Base-by-base conservation (phyloP, 2,888 invertebrate genomes). In the Thecophora atra region DNA sequence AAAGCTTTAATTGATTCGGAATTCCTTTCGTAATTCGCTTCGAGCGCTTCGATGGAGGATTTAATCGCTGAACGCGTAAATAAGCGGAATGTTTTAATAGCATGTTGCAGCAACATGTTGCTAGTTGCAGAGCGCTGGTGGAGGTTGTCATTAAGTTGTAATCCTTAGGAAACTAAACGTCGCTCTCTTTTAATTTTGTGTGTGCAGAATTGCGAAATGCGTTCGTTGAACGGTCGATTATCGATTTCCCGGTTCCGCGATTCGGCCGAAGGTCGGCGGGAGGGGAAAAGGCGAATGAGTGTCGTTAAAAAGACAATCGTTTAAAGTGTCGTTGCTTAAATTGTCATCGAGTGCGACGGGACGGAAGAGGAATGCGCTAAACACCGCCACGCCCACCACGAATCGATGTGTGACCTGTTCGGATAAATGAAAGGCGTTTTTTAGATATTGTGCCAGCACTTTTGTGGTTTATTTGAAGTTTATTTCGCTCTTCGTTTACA, bases 401-500 rank as follows among this genome's bases (percentile, higher is more conserved):
- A n/a, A n/a, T 21, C 54, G n/a, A 6, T n/a, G 11, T 21, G 21
- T 11, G n/a, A 0, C 54, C 19, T 3, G 24, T 11, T 11, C 54
- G n/a, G 21, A 15, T 28, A n/a, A 47, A 28, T 15, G 24, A 58
- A 28, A 47, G 54, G 26, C 65, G 60, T 74, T 77, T 77, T 77
- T 73, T 74, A 75, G n/a, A 75, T 73, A 74, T 77, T 83, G 84
- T 83, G 84, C 84, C 83, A 83, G 83, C 83, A 83, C 84, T 83
- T 83, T 83, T 83, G 83, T 83, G 83, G 77, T 80, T 76, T 75
- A 75, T 76, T 70, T 58, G n/a, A 13, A 21, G 65, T 73, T 75
- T 74, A 68, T 68, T 52, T 71, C 28, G 3, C 15, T 58, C 28
- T 58, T 72, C 21, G 17, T 54, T 44, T 37, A 19, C n/a, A 19